These are phyloP conservation scores for Ochropleura plecta DNA, from an alignment of 2,888 invertebrate genomes.

Conservation along the genomic window DNA sequence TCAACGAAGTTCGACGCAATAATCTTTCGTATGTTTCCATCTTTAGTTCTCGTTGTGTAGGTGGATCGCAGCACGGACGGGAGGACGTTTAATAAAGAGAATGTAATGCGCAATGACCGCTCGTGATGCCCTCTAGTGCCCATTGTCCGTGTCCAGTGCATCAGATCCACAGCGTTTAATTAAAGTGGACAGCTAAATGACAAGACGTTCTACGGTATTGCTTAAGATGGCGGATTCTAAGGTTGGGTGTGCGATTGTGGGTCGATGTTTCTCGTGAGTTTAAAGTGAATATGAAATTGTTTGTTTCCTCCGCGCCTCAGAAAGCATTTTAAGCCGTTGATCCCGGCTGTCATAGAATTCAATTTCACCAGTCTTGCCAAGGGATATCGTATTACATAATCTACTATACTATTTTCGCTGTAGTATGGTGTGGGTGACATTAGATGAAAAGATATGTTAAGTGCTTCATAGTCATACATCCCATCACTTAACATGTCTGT, in stretches of 20 bases:
- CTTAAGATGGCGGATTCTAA: constrained; percentile 36
- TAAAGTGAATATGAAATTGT: neutral
- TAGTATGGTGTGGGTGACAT: too few species aligned
- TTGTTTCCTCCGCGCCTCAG: too few species aligned
- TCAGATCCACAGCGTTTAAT: constrained; percentile 69
- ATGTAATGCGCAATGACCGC: constrained; percentile 69
- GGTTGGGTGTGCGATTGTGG: neutral
- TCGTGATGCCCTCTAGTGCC: constrained; percentile 67
- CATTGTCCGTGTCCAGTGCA: constrained; percentile 69
- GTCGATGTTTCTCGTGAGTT: neutral
- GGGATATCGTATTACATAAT: too few species aligned
- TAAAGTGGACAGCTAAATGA: constrained; percentile 67
- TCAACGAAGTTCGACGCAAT: constrained; percentile 27
- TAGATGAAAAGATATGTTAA: too few species aligned
- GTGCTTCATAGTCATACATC: too few species aligned
- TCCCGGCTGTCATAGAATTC: too few species aligned
- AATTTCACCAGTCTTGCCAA: too few species aligned
- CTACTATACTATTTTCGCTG: too few species aligned
- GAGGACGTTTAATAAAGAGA: constrained; percentile 74
- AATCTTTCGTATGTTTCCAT: constrained; percentile 30
- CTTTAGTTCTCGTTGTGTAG: constrained; percentile 38
- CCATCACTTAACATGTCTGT: too few species aligned
- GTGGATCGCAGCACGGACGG: constrained; percentile 68
- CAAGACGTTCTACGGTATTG: constrained; percentile 39
- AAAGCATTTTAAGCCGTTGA: too few species aligned